A percentile compares a stretch with the other conserved stretches of the same genome.
These are phyloP conservation scores for Ylistrum balloti DNA, from an alignment of 1,140 invertebrate genomes.

Conservation along the genomic window DNA sequence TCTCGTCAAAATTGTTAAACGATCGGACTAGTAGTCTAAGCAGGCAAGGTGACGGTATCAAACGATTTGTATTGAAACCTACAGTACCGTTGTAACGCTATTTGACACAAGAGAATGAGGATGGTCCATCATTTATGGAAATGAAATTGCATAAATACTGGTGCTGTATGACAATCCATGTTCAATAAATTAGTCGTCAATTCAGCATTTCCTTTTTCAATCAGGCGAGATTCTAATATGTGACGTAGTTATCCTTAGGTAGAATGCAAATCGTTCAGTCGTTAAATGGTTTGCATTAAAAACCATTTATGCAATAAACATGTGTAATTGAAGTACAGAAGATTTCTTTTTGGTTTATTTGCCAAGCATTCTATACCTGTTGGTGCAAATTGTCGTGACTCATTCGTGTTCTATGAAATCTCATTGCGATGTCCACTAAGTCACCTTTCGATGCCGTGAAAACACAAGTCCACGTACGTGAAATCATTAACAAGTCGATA, in stretches of 20 bases:
- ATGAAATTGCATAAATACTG: constrained; percentile 31
- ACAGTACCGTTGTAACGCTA: constrained; percentile 21
- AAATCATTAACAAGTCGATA: constrained; percentile 18
- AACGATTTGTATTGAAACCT: constrained; percentile 10
- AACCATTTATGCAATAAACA: constrained; percentile 36
- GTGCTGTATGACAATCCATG: constrained; percentile 18
- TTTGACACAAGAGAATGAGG: constrained; percentile 38
- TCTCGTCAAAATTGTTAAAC: constrained; percentile 27
- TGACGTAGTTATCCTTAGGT: not conserved
- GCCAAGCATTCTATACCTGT: constrained; percentile 18
- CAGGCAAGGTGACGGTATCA: constrained; percentile 20
- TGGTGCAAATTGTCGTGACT: constrained; percentile 33
- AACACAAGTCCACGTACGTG: not conserved
- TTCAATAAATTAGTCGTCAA: constrained; percentile 25
- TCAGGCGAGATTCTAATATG: constrained; percentile 27
- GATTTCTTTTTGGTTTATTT: constrained; percentile 28
- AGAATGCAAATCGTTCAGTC: not conserved
- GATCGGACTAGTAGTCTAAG: not conserved
- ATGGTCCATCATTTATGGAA: constrained; percentile 35
- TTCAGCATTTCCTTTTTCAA: constrained; percentile 39
- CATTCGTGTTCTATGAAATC: constrained; percentile 21
- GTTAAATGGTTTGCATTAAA: constrained; percentile 35
- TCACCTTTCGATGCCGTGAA: constrained; percentile 15
- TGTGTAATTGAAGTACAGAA: constrained; percentile 6
- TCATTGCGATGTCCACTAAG: constrained; percentile 15